phyloP scores from a whole-genome alignment of 2,888 invertebrate genomes.

The Gisinianus flammeolus region DNA sequence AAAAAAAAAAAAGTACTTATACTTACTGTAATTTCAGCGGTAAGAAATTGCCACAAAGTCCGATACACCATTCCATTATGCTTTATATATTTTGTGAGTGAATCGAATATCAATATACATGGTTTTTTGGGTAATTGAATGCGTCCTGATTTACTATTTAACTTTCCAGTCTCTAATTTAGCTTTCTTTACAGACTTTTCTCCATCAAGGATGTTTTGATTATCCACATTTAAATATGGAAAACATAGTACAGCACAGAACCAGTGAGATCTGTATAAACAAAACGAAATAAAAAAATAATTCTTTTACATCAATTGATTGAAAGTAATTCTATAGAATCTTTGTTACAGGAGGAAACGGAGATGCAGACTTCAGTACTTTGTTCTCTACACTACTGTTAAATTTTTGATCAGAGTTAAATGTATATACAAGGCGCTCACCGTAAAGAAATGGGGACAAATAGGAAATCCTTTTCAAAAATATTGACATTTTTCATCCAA shows the following conservation, averaged over 20 bases:
- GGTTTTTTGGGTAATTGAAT: slow-evolving; percentile 63
- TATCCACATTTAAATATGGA: slow-evolving; percentile 71
- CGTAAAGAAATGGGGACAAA: slow-evolving; percentile 97
- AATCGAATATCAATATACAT: slow-evolving; percentile 94
- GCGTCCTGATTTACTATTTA: background rate
- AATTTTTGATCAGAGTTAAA: too few species aligned
- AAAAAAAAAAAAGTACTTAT: background rate
- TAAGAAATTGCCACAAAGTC: slow-evolving; percentile 87
- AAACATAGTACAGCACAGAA: slow-evolving; percentile 96
- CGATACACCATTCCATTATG: slow-evolving; percentile 84
- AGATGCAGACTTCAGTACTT: too few species aligned
- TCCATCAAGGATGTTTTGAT: background rate
- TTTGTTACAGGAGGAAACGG: too few species aligned
- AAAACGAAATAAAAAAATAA: background rate
- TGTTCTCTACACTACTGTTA: too few species aligned
- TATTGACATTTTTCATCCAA: slow-evolving; percentile 96
- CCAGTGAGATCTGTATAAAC: slow-evolving; percentile 79
- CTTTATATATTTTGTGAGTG: slow-evolving; percentile 72
- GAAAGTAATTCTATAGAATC: too few species aligned
- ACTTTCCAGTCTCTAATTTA: background rate
- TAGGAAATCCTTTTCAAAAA: slow-evolving; percentile 95
- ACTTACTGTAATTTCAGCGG: slow-evolving; percentile 77
- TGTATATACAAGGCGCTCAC: too few species aligned
- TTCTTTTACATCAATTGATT: background rate
- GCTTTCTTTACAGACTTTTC: background rate